Percentiles rank a stretch among this genome's conserved stretches.
phyloP scores from a whole-genome alignment of 2,113 vertebrate species.

The Centropus bengalensis region DNA sequence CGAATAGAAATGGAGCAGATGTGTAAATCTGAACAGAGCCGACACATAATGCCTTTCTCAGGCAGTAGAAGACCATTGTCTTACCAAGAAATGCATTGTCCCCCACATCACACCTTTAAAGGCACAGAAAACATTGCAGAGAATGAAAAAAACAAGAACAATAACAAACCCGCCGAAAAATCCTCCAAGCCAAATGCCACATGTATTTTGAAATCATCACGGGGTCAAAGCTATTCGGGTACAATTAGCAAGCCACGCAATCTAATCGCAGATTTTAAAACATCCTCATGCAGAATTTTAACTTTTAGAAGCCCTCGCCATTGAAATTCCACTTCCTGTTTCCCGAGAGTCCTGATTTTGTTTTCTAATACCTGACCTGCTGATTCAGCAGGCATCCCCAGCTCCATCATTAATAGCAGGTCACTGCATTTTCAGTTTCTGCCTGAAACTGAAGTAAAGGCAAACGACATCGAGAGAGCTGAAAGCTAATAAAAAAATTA shows the following conservation, averaged over 20 bases:
- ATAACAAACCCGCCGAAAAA: background rate
- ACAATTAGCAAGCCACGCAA: background rate
- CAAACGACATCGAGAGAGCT: background rate
- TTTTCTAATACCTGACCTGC: background rate
- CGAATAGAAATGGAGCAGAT: background rate
- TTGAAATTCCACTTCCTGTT: conserved; percentile 47
- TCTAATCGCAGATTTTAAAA: background rate
- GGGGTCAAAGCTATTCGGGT: background rate
- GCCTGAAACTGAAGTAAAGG: background rate
- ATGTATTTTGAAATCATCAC: background rate
- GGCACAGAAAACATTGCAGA: background rate
- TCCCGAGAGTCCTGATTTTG: background rate
- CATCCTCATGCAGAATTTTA: background rate
- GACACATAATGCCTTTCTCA: background rate
- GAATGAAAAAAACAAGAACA: background rate
- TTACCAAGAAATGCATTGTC: background rate
- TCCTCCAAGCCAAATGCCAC: background rate
- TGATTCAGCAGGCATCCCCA: conserved; percentile 12
- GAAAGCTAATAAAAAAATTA: background rate
- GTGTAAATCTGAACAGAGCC: background rate
- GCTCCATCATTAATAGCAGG: background rate
- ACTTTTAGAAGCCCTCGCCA: background rate
- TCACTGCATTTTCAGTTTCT: background rate
- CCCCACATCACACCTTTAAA: background rate
- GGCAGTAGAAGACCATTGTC: background rate